Percentiles rank a stretch among this genome's conserved stretches.
Evolutionary conservation across 2,113 vertebrate species (phyloP).

Genomic region (Plectropomus leopardus): DNA sequence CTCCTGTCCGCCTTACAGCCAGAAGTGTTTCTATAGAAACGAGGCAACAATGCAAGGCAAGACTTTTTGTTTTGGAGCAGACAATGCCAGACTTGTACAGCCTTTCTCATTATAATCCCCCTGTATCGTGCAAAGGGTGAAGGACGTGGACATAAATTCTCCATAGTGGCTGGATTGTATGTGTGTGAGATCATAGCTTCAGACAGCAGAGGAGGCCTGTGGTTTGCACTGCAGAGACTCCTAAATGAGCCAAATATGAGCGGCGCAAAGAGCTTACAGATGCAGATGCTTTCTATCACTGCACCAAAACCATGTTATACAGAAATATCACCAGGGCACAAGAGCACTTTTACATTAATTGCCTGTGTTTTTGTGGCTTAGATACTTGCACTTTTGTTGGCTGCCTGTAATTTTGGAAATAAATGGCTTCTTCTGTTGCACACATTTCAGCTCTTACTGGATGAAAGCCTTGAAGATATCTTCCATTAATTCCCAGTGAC

Average conservation of each 20-base stretch:
- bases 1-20: slow-evolving; percentile 43
- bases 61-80: slow-evolving; percentile 60
- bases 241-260: slow-evolving; percentile 52
- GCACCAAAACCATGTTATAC: slow-evolving; percentile 5
- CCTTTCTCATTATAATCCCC: slow-evolving; percentile 47
- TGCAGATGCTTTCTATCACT: slow-evolving; percentile 33
- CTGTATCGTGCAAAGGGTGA: slow-evolving; percentile 30
- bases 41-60: slow-evolving; percentile 62
- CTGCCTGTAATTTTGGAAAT: not conserved
- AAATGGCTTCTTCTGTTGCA: not conserved
- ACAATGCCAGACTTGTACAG: slow-evolving; percentile 58
- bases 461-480: not conserved
- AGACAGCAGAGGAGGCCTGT: slow-evolving; percentile 32
- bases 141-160: slow-evolving; percentile 34
- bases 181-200: slow-evolving; percentile 41
- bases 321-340: slow-evolving; percentile 5
- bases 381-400: slow-evolving; percentile 1
- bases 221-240: slow-evolving; percentile 34
- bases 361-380: not conserved
- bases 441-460: not conserved
- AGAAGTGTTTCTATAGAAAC: slow-evolving; percentile 70
- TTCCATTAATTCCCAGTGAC: not conserved
- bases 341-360: not conserved
- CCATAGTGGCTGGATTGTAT: slow-evolving; percentile 28
- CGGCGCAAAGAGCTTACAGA: slow-evolving; percentile 47